Evolutionary conservation across 2,113 vertebrate genomes (phyloP).

Genomic region (Gavialis gangeticus): DNA sequence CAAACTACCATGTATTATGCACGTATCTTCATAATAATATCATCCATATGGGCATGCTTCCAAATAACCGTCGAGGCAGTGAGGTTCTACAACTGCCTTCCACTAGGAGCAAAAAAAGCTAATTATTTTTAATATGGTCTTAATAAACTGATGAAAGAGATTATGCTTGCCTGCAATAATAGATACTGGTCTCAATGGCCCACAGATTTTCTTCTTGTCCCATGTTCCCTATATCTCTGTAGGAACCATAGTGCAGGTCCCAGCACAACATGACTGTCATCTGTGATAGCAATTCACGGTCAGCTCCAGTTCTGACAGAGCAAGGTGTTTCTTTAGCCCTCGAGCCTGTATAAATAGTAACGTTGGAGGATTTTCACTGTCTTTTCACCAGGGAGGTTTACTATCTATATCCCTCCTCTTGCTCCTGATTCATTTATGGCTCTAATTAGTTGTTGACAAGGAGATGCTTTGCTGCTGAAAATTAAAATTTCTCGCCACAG

Average conservation of each 20-base stretch:
- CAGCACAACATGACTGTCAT: not conserved
- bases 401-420: not conserved
- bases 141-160: not conserved
- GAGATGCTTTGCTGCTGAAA: slow-evolving; percentile 49
- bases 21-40: too few relatives aligned
- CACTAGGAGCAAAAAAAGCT: not conserved
- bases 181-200: not conserved
- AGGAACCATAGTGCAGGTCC: not conserved
- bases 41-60: not conserved
- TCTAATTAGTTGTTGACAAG: slow-evolving; percentile 58
- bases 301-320: slow-evolving; percentile 11
- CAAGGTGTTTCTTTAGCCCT: not conserved
- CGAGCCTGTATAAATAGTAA: not conserved
- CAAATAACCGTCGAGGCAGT: not conserved
- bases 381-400: slow-evolving; percentile 61
- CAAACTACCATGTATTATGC: too few relatives aligned
- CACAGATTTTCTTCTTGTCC: not conserved
- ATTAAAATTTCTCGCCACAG: not conserved
- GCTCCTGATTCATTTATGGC: slow-evolving; percentile 47
- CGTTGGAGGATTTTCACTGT: slow-evolving; percentile 37
- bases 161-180: not conserved
- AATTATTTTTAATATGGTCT: not conserved
- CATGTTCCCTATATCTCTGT: not conserved
- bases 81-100: not conserved
- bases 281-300: not conserved